Conservation (phyloP, 1,140 invertebrate species). For the Psix sp. region DNA sequence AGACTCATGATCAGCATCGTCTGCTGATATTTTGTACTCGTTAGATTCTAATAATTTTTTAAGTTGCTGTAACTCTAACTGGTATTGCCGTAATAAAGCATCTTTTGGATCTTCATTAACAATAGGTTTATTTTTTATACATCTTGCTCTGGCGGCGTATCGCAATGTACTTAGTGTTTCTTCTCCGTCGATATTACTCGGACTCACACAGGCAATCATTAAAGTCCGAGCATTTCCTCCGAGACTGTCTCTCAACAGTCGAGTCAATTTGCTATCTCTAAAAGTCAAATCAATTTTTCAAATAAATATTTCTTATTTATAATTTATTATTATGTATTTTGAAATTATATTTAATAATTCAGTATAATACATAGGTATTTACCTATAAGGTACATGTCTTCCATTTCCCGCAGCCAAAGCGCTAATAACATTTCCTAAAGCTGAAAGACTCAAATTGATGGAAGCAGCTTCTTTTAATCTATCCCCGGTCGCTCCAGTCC, state of each 20-base stretch:
- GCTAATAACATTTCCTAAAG: conserved; percentile 95
- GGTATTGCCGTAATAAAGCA: conserved; percentile 90
- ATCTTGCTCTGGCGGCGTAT: conserved; percentile 94
- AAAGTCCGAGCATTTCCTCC: conserved; percentile 96
- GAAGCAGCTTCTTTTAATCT: conserved; percentile 95
- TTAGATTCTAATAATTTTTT: conserved; percentile 81
- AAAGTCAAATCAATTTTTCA: conserved; percentile 16
- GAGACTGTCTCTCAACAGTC: conserved; percentile 92
- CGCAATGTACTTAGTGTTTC: conserved; percentile 93
- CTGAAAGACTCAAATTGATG: conserved; percentile 96
- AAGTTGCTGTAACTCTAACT: conserved; percentile 89
- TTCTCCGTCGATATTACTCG: conserved; percentile 92
- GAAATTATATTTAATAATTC: neutral
- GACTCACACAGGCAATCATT: conserved; percentile 95
- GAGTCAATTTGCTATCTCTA: conserved; percentile 93
- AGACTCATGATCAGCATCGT: conserved; percentile 22
- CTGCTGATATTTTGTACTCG: conserved; percentile 39
- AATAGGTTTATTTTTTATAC: conserved; percentile 94
- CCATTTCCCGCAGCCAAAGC: conserved; percentile 92
- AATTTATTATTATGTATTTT: neutral
- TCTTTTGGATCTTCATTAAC: conserved; percentile 97
- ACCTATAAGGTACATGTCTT: conserved; percentile 93
- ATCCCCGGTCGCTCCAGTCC: conserved; percentile 91
- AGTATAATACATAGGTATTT: conserved; percentile 13
- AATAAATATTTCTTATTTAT: too few relatives aligned